Evolutionary conservation across 1,140 invertebrate genomes (phyloP), one percentile per base, ranked within the genome.

Genomic region (Drosophila pandora): DNA sequence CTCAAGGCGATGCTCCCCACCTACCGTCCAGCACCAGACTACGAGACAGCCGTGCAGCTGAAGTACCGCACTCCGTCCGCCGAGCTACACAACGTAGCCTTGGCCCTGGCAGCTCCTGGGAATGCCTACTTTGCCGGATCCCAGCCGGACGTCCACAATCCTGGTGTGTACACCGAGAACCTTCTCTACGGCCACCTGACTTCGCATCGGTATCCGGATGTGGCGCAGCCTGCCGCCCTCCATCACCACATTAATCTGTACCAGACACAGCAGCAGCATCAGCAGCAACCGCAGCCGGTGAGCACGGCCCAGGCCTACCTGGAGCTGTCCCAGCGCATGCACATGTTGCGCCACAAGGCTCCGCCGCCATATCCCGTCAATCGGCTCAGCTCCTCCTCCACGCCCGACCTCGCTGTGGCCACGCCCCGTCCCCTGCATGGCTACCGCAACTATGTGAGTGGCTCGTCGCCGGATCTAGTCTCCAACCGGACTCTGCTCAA

Each of bases 21-120:
- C 0, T 99, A 99, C 91, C 94, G 97, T 34, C 96, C 96, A 22
- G 97, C 97, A 2, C 98, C 98, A 0, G 97, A 98, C 92, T 99
- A 99, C 90, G 97, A 98, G 88, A 97, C 97, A 0, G 97, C 98
- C 5, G 94, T 99, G 47, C 96, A 96, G 91, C 95, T 96, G 1
- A 96, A 96, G 79, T 96, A 96, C 87, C 93, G 93, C 45, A 92
- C 93, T 32, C 92, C 92, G 1, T 92, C 93, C 8, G 88, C 91
- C 41, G 92, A 92, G 49, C 43, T 91, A 37, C 90, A 91, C 34
- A 81, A 90, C 41, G 80, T 93, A 13, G 41, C 78, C 7, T 22
- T 90, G 13, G 72, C 84, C 0, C 17, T 78, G 50, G 74, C 76
- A 9, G 52, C 79, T 8, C 74, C 82, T 7, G 69, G 84, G 1